These are phyloP conservation scores for Caenorhabditis parvicauda DNA, from an alignment of 2,888 invertebrate genomes.

Conservation along the genomic window DNA sequence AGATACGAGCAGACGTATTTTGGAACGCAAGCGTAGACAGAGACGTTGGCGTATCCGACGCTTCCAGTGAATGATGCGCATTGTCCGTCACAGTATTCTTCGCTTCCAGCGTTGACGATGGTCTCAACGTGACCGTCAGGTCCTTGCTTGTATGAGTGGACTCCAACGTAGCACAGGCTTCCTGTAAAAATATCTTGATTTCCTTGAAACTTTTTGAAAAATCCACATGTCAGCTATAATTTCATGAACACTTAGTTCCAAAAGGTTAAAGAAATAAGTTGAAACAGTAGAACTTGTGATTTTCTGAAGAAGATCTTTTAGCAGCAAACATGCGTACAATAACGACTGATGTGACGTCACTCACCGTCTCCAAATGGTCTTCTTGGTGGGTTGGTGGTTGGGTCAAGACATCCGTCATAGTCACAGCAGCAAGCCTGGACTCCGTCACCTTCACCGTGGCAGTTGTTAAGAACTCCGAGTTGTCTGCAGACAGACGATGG, in stretches of 20 bases:
- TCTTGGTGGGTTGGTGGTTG: constrained; percentile 14
- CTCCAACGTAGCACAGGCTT: constrained; percentile 10
- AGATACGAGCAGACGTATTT: constrained; percentile 10
- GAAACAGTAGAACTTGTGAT: too few relatives aligned
- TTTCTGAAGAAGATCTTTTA: too few relatives aligned
- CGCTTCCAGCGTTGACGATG: constrained; percentile 21
- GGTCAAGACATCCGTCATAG: constrained; percentile 20
- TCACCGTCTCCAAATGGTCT: too few relatives aligned
- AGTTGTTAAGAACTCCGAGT: constrained; percentile 19
- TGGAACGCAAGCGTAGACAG: constrained; percentile 15
- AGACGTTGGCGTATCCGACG: constrained; percentile 7
- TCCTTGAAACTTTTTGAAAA: too few relatives aligned
- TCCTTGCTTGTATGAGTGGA: constrained; percentile 12
- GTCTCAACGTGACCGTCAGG: too few relatives aligned
- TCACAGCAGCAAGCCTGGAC: constrained; percentile 25
- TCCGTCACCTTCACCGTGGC: constrained; percentile 23
- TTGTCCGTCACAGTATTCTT: constrained; percentile 9
- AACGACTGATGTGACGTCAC: background rate
- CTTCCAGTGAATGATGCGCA: constrained; percentile 11
- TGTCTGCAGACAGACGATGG: constrained; percentile 32
- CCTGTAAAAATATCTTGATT: background rate
- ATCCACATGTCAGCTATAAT: too few relatives aligned
- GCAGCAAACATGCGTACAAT: too few relatives aligned
- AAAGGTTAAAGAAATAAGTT: too few relatives aligned
- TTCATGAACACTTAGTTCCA: too few relatives aligned